Evolutionary conservation across 2,888 invertebrate species (phyloP).

Genomic region (Clivina fossor): DNA sequence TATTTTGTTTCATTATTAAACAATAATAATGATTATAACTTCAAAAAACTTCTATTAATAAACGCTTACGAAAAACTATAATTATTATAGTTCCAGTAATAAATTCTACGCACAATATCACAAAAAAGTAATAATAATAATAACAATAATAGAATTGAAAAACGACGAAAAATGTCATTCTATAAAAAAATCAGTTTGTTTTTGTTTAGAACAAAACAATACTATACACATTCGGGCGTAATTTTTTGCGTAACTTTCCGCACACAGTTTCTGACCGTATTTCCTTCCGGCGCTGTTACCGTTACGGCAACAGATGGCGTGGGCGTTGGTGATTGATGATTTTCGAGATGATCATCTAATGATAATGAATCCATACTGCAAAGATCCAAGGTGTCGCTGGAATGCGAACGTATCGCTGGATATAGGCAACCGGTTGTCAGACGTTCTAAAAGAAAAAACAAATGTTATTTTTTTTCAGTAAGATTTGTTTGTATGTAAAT

Average conservation of each 20-base stretch:
- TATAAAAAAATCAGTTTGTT: no score
- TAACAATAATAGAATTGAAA: not conserved
- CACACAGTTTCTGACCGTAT: slow-evolving; percentile 22
- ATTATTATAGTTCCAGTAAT: not conserved
- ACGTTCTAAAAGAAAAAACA: slow-evolving; percentile 14
- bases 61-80: not conserved
- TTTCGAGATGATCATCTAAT: slow-evolving; percentile 26
- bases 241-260: slow-evolving; percentile 27
- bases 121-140: no score
- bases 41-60: no score
- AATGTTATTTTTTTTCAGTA: no score
- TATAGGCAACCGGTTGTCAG: slow-evolving; percentile 29
- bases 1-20: no score
- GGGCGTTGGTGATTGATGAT: slow-evolving; percentile 4
- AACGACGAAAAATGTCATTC: not conserved
- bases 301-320: slow-evolving; percentile 29
- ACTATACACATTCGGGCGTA: slow-evolving; percentile 29
- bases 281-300: slow-evolving; percentile 26
- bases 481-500: no score
- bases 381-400: slow-evolving; percentile 31
- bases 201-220: slow-evolving; percentile 6
- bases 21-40: no score
- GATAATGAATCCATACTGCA: slow-evolving; percentile 33
- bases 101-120: not conserved
- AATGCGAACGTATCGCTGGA: slow-evolving; percentile 31